Evolutionary conservation across 1,140 invertebrate species (phyloP), one percentile per base, ranked within the genome.

Genomic region (Brachionus rubens): DNA sequence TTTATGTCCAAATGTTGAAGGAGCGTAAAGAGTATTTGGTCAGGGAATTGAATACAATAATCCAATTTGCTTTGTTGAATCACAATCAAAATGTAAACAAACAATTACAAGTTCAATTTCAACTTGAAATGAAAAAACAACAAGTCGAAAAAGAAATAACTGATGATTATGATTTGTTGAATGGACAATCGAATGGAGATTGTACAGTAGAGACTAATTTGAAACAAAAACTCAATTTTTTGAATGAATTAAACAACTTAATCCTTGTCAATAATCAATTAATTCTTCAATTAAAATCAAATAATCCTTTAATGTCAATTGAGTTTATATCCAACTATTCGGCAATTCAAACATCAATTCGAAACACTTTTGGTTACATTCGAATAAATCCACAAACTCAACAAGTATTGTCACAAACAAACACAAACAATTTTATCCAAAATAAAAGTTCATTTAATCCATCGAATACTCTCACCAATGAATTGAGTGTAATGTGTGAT

Each of bases 321-420:
- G 68, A 72, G 46, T 72, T 72, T 41, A 50, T 72, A 12, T 72
- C 68, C 3, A 72, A 72, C 33, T 72, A 50, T 54, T 72, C 68
- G 28, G 68, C 68, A 2, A 72, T 72, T 36, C 68, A 72, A 40
- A 72, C 68, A 19, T 72, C 68, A 21, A 72, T 72, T n/a, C 19
- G 68, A 16, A 72, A 72, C 24, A 72, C 68, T 30, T 72, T 72
- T 54, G 68, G 68, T 36, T 72, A 72, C 19, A 72, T 72, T 50
- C 19, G 68, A 72, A 72, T 72, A 1, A 72, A 72, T 33, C 68
- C 68, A 36, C 68, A 72, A 41, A 48, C 68, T 54, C 68, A 48
- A 14, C 46, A 70, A 41, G 3, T 1, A 40, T 9, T 65, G 10
- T 30, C 59, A 40, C 56, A 62, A 59, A 40, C 54, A 59, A 40